Percentiles rank a stretch among this genome's conserved stretches.
Conservation (phyloP, 2,797 vertebrate genomes). For the Sebastes vulpes region DNA sequence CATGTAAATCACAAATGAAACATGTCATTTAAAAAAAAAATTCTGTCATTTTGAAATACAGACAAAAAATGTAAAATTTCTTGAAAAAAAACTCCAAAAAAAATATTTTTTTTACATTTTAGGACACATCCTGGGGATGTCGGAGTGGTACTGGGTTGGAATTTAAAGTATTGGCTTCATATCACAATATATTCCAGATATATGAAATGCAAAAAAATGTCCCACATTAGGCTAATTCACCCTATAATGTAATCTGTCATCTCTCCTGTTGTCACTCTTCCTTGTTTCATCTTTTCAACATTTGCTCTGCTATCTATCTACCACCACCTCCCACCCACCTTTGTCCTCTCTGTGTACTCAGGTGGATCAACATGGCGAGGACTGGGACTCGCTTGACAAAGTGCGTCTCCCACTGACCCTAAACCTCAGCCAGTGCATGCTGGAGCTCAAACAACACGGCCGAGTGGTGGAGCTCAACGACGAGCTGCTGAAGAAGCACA, state of each 20-base stretch:
- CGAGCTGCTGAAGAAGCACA: constrained; percentile 81
- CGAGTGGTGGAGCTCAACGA: constrained; percentile 82
- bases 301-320: constrained; percentile 26
- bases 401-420: constrained; percentile 83
- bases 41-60: no score
- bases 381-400: constrained; percentile 87
- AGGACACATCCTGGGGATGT: no score
- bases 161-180: no score
- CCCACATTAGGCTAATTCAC: no score
- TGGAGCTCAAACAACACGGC: constrained; percentile 80
- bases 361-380: constrained; percentile 72
- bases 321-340: not conserved
- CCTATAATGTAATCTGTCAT: not conserved
- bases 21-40: no score
- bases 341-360: constrained; percentile 28
- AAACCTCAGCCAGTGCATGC: constrained; percentile 86
- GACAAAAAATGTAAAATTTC: no score
- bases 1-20: no score
- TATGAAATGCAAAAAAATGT: no score
- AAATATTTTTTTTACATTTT: no score
- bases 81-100: no score
- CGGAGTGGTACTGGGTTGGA: no score
- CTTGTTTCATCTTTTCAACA: constrained; percentile 34
- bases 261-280: not conserved
- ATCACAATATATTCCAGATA: no score